Base-by-base conservation (phyloP, 2,113 vertebrate species). In the Zosterops hypoxanthus region DNA sequence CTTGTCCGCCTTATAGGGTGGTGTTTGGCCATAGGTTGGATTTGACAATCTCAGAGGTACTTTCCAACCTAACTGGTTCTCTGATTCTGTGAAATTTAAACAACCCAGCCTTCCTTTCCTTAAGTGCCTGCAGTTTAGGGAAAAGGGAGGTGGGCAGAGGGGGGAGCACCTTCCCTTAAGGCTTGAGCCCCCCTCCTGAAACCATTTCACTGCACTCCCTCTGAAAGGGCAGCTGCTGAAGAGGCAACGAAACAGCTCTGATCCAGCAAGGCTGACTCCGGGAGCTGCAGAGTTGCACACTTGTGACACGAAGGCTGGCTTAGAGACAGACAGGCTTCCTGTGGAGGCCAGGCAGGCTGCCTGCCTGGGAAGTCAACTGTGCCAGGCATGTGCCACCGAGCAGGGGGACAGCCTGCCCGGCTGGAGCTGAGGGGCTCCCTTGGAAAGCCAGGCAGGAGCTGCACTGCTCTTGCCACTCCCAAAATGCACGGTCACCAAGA, bases 401-500 rank as follows among this genome's bases (percentile, higher is more conserved):
- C 50, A 34, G 42, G 0, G 1, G 31, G 31, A 61, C 49, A 60
- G 63, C 41, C 55, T 49, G 60, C 28, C 55, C 0, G 0, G 39
- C 20, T 1, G 0, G 9, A 87, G 55, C 10, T 2, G 24, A 66
- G 12, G 13, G 6, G 23, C n/a, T 60, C 42, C 17, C 63, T 52
- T 13, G 0, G 0, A 10, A 19, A 80, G 77, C 15, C 76, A 20
- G 52, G 39, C 64, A 66, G 56, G 13, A 86, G 56, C 34, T 46
- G 25, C 25, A 4, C 4, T 21, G 24, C 41, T 39, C 50, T 13
- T 4, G 8, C 20, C 3, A 4, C 39, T 66, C 41, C 50, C n/a
- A 1, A 78, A 72, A 52, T 3, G 29, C 21, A 7, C 0, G 2
- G 55, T 6, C 46, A 34, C 21, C 0, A 0, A 53, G 34, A 47